Conservation (phyloP, 2,113 vertebrate genomes). For the Edolisoma coerulescens region DNA sequence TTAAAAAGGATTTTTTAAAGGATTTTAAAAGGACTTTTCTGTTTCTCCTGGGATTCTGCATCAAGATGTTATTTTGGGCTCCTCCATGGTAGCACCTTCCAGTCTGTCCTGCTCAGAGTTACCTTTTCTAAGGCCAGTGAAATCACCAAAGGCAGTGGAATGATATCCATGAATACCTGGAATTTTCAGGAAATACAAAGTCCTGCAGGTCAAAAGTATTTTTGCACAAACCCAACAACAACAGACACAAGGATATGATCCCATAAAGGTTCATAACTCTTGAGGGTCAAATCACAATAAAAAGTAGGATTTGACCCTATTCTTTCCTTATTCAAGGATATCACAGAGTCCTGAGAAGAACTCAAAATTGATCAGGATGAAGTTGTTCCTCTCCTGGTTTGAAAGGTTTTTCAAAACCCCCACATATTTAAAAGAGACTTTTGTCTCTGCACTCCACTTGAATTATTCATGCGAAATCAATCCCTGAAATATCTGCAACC, state of each 20-base stretch:
- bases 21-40: neutral
- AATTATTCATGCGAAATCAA: slow-evolving; percentile 61
- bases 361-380: neutral
- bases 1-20: neutral
- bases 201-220: neutral
- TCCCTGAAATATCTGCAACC: slow-evolving; percentile 57
- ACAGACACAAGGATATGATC: neutral
- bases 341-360: neutral
- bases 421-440: slow-evolving; percentile 3
- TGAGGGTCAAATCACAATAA: neutral
- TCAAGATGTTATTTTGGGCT: neutral
- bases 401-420: neutral
- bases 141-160: neutral
- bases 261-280: neutral
- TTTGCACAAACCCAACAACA: neutral
- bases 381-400: neutral
- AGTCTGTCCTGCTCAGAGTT: neutral
- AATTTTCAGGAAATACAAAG: neutral
- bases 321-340: neutral
- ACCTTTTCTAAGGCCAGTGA: neutral
- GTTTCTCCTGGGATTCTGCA: neutral
- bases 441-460: slow-evolving; percentile 11
- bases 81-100: neutral
- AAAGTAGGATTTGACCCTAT: neutral
- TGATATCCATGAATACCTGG: neutral